A percentile compares a stretch with the other conserved stretches of the same genome.
These are phyloP conservation scores for Rhagoletis pomonella DNA, from an alignment of 1,140 invertebrate genomes.

Conservation along the genomic window DNA sequence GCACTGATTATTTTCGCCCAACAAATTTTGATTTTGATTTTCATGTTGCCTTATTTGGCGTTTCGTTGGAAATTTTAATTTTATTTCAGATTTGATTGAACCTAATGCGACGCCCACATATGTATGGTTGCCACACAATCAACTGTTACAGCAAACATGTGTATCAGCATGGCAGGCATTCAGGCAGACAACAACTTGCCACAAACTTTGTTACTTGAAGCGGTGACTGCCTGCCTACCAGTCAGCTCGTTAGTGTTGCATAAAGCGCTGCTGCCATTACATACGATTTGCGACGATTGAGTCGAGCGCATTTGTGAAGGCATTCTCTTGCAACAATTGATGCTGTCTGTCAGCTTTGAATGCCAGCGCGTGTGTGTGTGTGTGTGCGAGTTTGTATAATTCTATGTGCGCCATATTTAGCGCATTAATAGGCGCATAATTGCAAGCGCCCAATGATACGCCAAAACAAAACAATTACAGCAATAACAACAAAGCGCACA, in stretches of 20 bases:
- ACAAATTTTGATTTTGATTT: slow-evolving; percentile 10
- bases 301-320: background rate
- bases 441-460: slow-evolving; percentile 27
- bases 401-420: slow-evolving; percentile 52
- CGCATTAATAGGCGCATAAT: slow-evolving; percentile 54
- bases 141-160: background rate
- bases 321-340: background rate
- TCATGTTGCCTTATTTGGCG: slow-evolving; percentile 10
- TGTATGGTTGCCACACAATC: background rate
- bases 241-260: slow-evolving; percentile 32
- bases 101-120: slow-evolving; percentile 47
- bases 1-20: background rate
- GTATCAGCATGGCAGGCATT: background rate
- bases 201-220: background rate
- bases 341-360: slow-evolving; percentile 52
- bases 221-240: slow-evolving; percentile 7
- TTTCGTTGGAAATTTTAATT: background rate
- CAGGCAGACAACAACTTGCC: background rate
- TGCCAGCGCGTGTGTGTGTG: background rate
- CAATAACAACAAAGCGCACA: slow-evolving; percentile 33
- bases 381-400: background rate
- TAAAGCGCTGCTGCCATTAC: background rate
- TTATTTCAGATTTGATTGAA: slow-evolving; percentile 17
- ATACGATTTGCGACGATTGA: background rate
- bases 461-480: background rate